Evolutionary conservation across 2,888 invertebrate genomes (phyloP), one percentile per base, ranked within the genome.

Genomic region (Plemyria rubiginata): DNA sequence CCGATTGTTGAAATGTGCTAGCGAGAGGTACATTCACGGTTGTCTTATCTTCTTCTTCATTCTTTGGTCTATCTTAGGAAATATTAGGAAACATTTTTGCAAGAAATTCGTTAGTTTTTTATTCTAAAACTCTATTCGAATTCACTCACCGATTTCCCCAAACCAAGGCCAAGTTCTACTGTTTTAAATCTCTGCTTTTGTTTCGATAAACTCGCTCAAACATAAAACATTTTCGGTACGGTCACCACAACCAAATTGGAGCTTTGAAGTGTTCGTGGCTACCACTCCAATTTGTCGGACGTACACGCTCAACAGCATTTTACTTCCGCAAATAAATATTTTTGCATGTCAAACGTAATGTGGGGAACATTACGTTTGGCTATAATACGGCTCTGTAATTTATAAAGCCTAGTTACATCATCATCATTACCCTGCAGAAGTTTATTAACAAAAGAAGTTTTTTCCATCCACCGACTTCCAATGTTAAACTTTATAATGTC

Each of bases 211-310:
- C 54, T 59, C 49, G 28, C 46, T 40, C 48, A 43, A 52, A 60
- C 55, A 60, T 53, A 55, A 60, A 64, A 45, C 59, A 59, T 59
- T 63, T 63, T 53, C 51, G 51, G 63, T 51, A 51, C 58, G 58
- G 46, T 55, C 28, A 53, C 60, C 63, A 45, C 54, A 53, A 43
- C 55, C 63, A 60, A 64, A 64, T 64, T 60, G 60, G 52, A 28
- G 63, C 59, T 64, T 64, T 64, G 59, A 63, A 60, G 63, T 56
- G 55, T 53, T 56, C 52, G 58, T 60, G 55, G 55, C 53, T 46
- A 51, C 62, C 56, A 57, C 64, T 60, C 51, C 50, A 60, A 54
- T 60, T 57, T 56, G 64, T 60, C 56, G 54, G 54, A 54, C 64
- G 60, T 55, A 57, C 56, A 50, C 48, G 38, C 59, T 60, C 49